Evolutionary conservation across 2,888 invertebrate species (phyloP).

Genomic region (Patella pellucida): DNA sequence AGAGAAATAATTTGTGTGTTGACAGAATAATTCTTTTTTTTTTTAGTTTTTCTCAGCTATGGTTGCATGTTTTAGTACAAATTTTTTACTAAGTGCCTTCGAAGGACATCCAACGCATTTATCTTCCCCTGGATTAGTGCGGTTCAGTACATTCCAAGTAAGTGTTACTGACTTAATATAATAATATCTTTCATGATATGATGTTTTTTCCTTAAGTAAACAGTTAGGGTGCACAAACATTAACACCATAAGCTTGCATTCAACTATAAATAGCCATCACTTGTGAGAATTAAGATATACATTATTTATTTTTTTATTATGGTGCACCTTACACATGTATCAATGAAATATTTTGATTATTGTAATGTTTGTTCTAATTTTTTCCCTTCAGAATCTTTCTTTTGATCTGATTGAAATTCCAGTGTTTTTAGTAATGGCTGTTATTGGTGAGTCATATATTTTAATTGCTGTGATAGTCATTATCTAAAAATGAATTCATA

Average conservation of each 20-base stretch:
- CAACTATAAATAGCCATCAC: too few species aligned
- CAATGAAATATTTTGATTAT: too few species aligned
- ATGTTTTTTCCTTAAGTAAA: too few species aligned
- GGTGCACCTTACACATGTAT: too few species aligned
- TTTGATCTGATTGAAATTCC: slow-evolving; percentile 78
- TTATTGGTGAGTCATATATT: slow-evolving; percentile 74
- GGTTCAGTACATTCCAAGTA: slow-evolving; percentile 91
- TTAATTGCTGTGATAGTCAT: too few species aligned
- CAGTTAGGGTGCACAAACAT: too few species aligned
- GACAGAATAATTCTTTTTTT: slow-evolving; percentile 10
- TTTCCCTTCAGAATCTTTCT: slow-evolving; percentile 69
- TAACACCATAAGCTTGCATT: too few species aligned
- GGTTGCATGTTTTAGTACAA: slow-evolving; percentile 92
- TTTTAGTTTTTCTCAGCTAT: slow-evolving; percentile 89
- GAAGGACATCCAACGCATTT: slow-evolving; percentile 79
- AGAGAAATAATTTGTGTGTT: neutral
- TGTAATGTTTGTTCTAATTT: neutral
- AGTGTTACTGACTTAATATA: slow-evolving; percentile 36
- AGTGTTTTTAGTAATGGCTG: slow-evolving; percentile 90
- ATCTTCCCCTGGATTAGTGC: slow-evolving; percentile 83
- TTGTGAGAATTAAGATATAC: too few species aligned
- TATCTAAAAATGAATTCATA: too few species aligned
- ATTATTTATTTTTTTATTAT: too few species aligned
- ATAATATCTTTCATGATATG: too few species aligned
- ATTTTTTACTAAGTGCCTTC: slow-evolving; percentile 85